Conservation (phyloP, 2,113 vertebrate species). For the Poicephalus meyeri region DNA sequence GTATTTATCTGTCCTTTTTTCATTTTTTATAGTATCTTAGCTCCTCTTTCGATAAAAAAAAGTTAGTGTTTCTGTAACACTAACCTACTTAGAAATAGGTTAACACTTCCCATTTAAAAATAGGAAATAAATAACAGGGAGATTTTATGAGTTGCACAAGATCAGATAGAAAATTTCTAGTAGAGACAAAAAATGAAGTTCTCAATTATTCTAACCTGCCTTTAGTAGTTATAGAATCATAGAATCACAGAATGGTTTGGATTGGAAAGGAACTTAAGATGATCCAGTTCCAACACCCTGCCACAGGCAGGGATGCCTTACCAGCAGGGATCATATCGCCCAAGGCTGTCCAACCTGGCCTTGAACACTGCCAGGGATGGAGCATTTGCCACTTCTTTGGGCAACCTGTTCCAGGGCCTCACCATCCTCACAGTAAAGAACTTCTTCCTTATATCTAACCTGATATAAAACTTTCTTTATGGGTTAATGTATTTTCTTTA, state of each 20-base stretch:
- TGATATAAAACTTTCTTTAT: background rate
- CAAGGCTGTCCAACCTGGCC: background rate
- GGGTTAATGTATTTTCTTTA: background rate
- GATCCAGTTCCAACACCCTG: background rate
- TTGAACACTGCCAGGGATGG: background rate
- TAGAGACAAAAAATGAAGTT: background rate
- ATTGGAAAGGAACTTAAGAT: background rate
- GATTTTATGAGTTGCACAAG: background rate
- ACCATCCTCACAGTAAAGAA: background rate
- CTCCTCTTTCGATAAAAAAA: background rate
- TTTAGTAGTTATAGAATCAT: background rate
- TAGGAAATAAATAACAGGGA: background rate
- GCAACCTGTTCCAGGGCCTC: background rate
- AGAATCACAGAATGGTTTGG: background rate
- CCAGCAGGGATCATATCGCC: too few relatives aligned
- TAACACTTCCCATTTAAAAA: background rate
- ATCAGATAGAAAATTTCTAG: background rate
- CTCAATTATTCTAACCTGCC: background rate
- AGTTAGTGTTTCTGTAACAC: background rate
- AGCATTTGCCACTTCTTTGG: background rate
- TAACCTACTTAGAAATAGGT: background rate
- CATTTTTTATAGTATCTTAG: background rate
- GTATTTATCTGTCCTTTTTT: background rate
- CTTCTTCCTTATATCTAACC: background rate
- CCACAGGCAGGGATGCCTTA: background rate